These are phyloP conservation scores for Neofelis nebulosa DNA, from an alignment of 2,113 vertebrate species.

Conservation along the genomic window DNA sequence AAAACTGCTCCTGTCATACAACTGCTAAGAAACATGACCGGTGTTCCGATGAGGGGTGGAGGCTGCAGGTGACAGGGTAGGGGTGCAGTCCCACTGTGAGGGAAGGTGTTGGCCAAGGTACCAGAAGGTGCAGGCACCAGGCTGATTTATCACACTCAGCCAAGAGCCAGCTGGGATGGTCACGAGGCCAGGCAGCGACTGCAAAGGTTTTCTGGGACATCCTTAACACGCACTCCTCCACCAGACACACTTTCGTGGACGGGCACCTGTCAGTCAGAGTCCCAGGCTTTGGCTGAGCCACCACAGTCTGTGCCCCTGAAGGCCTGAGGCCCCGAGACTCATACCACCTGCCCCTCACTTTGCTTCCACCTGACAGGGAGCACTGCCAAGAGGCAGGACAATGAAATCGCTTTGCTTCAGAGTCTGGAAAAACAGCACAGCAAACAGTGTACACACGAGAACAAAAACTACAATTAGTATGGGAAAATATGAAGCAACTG, in stretches of 20 bases:
- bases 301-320: background rate
- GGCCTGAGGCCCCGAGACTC: background rate
- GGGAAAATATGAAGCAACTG: background rate
- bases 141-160: background rate
- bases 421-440: background rate
- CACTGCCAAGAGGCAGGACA: background rate
- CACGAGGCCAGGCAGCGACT: background rate
- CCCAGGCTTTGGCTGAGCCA: background rate
- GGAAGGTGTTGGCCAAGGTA: background rate
- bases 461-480: background rate
- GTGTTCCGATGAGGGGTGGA: too few relatives aligned
- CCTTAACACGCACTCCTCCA: background rate
- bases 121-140: rapidly evolving
- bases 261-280: background rate
- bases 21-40: background rate
- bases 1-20: background rate
- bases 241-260: rapidly evolving
- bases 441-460: background rate
- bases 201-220: background rate
- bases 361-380: background rate
- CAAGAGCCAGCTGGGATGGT: background rate
- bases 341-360: background rate
- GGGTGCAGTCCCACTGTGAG: background rate
- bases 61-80: background rate
- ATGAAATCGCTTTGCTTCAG: background rate